Evolutionary conservation across 1,140 invertebrate species (phyloP).

Genomic region (Lineus longissimus): DNA sequence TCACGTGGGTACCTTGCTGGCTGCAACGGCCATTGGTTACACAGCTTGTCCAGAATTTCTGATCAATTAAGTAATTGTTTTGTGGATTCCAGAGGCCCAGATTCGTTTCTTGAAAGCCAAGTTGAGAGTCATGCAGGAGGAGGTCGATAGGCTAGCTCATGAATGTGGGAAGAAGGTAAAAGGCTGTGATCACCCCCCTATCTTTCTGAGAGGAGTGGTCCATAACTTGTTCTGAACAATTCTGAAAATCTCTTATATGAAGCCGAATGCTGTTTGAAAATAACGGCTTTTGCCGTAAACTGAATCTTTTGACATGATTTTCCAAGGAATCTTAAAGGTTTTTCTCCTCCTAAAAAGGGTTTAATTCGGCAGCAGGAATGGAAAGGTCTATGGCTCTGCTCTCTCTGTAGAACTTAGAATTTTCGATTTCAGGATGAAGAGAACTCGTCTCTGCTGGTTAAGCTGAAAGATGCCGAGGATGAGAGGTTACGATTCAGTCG

Average conservation of each 20-base stretch:
- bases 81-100: constrained; percentile 44
- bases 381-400: too few species aligned
- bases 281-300: too few species aligned
- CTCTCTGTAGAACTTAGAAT: not conserved
- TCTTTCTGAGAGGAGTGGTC: not conserved
- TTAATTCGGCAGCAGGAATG: too few species aligned
- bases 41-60: too few species aligned
- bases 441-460: constrained; percentile 19
- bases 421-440: constrained; percentile 39
- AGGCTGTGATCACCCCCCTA: not conserved
- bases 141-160: constrained; percentile 40
- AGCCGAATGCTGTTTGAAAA: not conserved
- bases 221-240: too few species aligned
- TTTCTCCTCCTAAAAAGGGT: too few species aligned
- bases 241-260: not conserved
- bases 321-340: too few species aligned
- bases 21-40: too few species aligned
- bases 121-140: constrained; percentile 51
- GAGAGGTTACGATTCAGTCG: constrained; percentile 36
- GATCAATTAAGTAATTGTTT: too few species aligned
- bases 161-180: constrained; percentile 44
- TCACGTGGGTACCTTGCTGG: too few species aligned
- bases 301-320: too few species aligned
- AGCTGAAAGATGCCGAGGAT: constrained; percentile 46
- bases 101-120: constrained; percentile 53